Evolutionary conservation across 2,797 vertebrate species (phyloP), one percentile per base, ranked within the genome.

Genomic region (Oceanodroma leucorhoa): DNA sequence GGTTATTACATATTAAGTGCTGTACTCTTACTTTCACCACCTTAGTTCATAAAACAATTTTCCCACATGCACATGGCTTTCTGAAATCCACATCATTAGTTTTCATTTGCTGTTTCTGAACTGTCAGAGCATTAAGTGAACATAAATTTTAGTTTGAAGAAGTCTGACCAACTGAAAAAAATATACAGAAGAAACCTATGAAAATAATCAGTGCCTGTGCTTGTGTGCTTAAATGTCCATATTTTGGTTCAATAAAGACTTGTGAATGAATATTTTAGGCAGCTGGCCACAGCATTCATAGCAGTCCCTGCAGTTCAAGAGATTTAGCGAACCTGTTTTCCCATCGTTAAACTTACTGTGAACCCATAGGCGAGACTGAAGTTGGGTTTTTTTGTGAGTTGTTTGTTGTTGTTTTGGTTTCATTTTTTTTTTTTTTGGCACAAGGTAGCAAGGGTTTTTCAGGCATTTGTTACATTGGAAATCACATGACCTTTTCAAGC

Each of bases 381-480:
- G 6, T 14, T 71, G 21, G 6, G 10, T 0, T 4, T 3, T 34
- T 32, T 51, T 69, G 19, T 58, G 43, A 62, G 19, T 29, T 66
- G 20, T 2, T 43, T 62, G 10, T 16, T 78, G 64, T 46, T 57
- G 55, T 9, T 67, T 20, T 58, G 10, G 1, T 41, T 53, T 46
- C 11, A 4, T 4, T 51, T 58, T 18, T 36, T 1, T n/a, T 0
- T 2, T n/a, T 72, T 81, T 81, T 71, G 50, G 4, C 41, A 43
- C 7, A 76, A 29, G 6, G 70, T 84, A 54, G 10, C 20, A 27
- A 55, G 24, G 29, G 17, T 26, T 66, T 67, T 75, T 67, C 71
- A 1, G 1, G 8, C n/a, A 78, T 45, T 53, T 82, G 16, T 45
- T 65, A 21, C 20, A 23, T 4, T 71, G 48, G 36, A 82, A 84